These are phyloP conservation scores for Pithecia hirsuta DNA, from an alignment of 2,797 vertebrate genomes.

Conservation along the genomic window DNA sequence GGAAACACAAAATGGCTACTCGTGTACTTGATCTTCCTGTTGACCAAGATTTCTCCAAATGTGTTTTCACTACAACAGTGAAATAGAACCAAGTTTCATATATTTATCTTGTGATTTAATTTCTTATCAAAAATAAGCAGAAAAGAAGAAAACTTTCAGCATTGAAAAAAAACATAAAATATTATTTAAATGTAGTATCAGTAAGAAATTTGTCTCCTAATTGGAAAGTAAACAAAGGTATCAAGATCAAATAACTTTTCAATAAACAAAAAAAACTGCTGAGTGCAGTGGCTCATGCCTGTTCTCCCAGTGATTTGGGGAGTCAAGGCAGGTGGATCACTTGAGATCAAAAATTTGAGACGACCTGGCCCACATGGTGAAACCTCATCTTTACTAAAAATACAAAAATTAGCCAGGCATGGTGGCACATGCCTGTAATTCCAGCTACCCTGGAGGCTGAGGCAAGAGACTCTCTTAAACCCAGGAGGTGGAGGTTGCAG, in stretches of 20 bases:
- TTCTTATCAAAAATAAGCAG: not conserved
- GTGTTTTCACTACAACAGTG: not conserved
- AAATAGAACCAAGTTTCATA: not conserved
- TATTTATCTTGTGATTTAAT: not conserved
- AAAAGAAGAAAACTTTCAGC: not conserved
- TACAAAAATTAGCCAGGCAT: not conserved
- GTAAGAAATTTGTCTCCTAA: not conserved
- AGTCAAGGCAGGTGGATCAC: not conserved
- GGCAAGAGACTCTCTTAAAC: not conserved
- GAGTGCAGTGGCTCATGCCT: not conserved
- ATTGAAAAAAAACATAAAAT: not conserved
- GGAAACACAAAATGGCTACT: not conserved
- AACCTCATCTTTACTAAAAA: not conserved
- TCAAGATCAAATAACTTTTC: not conserved
- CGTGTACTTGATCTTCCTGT: not conserved
- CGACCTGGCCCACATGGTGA: not conserved
- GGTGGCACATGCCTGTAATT: not conserved
- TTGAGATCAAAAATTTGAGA: not conserved
- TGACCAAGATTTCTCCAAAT: not conserved
- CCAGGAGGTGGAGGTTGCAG: fast-evolving
- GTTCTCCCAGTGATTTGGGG: not conserved
- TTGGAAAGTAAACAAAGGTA: not conserved
- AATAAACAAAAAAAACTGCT: not conserved
- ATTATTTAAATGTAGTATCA: not conserved
- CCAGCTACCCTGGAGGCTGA: not conserved